Percentiles rank a stretch among this genome's conserved stretches.
These are phyloP conservation scores for Drosophila suzukii DNA, from an alignment of 1,140 invertebrate species.

Conservation along the genomic window DNA sequence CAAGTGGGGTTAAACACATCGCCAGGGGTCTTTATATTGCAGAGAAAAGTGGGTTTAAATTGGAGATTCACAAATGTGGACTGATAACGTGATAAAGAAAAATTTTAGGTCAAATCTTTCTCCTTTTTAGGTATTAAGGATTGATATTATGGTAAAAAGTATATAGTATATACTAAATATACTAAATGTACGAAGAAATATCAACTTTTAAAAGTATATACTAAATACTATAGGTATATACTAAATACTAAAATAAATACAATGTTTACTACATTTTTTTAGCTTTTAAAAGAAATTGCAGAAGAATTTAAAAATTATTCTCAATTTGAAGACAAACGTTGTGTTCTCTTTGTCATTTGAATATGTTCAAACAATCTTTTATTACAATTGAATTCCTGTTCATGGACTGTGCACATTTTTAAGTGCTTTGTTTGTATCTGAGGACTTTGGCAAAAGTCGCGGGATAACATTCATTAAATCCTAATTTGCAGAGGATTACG, in stretches of 20 bases:
- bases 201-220: too few species aligned
- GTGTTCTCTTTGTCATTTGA: neutral
- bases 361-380: constrained; percentile 19
- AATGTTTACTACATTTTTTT: neutral
- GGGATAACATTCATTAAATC: constrained; percentile 59
- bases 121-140: neutral
- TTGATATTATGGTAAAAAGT: too few species aligned
- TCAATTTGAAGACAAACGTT: neutral
- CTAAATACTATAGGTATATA: neutral
- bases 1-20: constrained; percentile 23
- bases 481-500: constrained; percentile 54
- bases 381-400: constrained; percentile 31
- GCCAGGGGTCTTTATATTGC: neutral
- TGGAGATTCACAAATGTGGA: neutral
- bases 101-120: too few species aligned
- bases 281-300: neutral
- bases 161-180: too few species aligned
- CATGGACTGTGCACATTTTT: constrained; percentile 16
- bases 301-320: neutral
- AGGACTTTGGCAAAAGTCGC: constrained; percentile 29
- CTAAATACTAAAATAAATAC: neutral
- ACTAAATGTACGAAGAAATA: too few species aligned
- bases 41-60: neutral
- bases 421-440: constrained; percentile 11
- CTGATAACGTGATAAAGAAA: neutral